Base-by-base conservation (phyloP, 2,797 vertebrate genomes). In the Nannoperca obscura region DNA sequence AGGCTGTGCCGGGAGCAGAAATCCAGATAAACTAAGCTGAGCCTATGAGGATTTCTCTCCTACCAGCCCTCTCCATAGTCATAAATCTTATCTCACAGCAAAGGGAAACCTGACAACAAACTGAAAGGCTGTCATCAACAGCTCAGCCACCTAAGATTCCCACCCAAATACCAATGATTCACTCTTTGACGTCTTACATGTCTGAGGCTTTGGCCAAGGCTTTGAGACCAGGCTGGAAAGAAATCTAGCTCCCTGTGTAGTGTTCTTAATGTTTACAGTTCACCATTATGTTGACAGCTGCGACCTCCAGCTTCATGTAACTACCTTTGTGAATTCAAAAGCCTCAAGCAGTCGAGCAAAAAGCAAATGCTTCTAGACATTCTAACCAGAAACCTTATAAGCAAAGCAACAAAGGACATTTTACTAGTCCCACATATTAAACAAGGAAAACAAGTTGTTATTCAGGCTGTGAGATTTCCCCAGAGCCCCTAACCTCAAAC, bases 21-120 rank as follows among this genome's bases (percentile, higher is more conserved):
- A 93, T 88, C 84, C 86, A 94, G 94, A 94, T 94, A 94, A 94
- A 92, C 92, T 82, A 80, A 91, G 80, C 85, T 87, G 89, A 93
- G 91, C 86, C 82, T 69, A 82, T 6, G 3, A 86, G 91, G 90
- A 92, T 90, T 89, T 89, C 88, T 88, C 88, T 83, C 86, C 84
- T 66, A 17, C 80, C 75, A 81, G 71, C 68, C 82, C 74, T 76
- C 86, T 91, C 84, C 86, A 88, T 89, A 87, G 83, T 89, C 85
- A 88, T 92, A 90, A 93, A 92, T 93, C 90, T 94, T 89, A 93
- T 93, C 92, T 89, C 80, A 38, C 81, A 81, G 90, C 81, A 84
- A 89, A 91, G 74, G 82, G 85, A 90, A 91, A 88, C 86, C 85
- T 87, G 82, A 91, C 93, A 91, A 91, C 86, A 93, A 92, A 93